Conservation (phyloP, 2,888 invertebrate genomes). For the Synanthedon tipuliformis region DNA sequence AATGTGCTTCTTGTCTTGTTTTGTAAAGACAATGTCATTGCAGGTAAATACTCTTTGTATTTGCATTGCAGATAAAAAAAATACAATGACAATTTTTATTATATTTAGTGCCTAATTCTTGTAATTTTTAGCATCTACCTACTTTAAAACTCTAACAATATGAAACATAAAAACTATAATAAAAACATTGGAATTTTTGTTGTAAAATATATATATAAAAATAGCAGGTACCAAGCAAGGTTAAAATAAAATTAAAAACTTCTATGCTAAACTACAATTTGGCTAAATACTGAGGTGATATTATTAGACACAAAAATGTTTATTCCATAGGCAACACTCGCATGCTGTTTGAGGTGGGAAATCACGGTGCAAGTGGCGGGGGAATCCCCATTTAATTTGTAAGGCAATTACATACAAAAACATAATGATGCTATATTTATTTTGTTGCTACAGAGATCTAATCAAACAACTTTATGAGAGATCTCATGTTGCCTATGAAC, state of each 20-base stretch:
- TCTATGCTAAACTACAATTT: neutral
- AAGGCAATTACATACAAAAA: neutral
- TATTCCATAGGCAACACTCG: neutral
- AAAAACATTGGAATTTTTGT: too few relatives aligned
- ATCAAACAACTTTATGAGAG: neutral
- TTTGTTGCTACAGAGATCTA: neutral
- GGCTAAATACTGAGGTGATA: neutral
- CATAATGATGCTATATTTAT: neutral
- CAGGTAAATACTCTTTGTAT: neutral
- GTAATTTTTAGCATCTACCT: too few relatives aligned
- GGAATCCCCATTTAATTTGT: neutral
- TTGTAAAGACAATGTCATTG: neutral
- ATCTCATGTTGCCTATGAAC: constrained; percentile 39
- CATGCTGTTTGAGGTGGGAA: neutral
- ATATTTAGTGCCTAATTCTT: neutral
- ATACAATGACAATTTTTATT: neutral
- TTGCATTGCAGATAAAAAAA: neutral
- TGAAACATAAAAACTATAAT: too few relatives aligned
- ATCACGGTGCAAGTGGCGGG: too few relatives aligned
- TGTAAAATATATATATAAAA: too few relatives aligned
- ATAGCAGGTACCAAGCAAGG: too few relatives aligned
- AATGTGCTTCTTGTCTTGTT: neutral
- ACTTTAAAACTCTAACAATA: too few relatives aligned
- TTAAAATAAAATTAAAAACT: too few relatives aligned
- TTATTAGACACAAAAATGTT: too few relatives aligned